Conservation (phyloP, 2,888 invertebrate genomes). For the Vannuccia rotundouncinata region DNA sequence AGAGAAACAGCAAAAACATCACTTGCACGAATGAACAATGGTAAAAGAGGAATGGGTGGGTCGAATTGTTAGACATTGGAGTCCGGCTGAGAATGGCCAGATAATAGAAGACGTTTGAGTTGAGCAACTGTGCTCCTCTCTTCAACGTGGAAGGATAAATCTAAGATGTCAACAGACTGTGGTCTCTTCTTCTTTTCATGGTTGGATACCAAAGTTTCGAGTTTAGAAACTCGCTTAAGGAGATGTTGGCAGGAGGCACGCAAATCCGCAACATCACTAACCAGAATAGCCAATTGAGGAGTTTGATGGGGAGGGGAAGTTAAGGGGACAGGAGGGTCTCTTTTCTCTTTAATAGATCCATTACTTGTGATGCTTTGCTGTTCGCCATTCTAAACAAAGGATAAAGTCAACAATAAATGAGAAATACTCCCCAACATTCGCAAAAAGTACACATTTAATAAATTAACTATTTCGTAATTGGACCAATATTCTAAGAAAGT, state of each 20-base stretch:
- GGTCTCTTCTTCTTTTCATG: background rate
- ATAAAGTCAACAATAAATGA: no score
- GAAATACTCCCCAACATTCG: no score
- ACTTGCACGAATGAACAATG: background rate
- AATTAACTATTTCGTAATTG: no score
- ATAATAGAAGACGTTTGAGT: background rate
- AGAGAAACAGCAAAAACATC: background rate
- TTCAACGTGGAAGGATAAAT: background rate
- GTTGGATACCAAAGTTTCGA: background rate
- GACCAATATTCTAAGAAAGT: no score
- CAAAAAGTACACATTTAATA: no score
- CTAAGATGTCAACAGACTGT: background rate
- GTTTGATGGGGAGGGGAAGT: background rate
- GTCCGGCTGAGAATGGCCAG: background rate
- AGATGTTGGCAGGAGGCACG: no score
- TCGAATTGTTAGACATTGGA: background rate
- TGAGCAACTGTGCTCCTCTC: background rate
- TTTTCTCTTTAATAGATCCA: no score
- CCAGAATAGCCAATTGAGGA: background rate
- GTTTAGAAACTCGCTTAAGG: background rate
- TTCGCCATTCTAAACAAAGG: no score
- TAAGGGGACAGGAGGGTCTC: no score
- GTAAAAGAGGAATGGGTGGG: background rate
- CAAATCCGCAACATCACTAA: background rate
- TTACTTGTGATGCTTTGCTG: no score